Evolutionary conservation across 2,113 vertebrate species (phyloP).

Genomic region (Gymnocephalus cernua): DNA sequence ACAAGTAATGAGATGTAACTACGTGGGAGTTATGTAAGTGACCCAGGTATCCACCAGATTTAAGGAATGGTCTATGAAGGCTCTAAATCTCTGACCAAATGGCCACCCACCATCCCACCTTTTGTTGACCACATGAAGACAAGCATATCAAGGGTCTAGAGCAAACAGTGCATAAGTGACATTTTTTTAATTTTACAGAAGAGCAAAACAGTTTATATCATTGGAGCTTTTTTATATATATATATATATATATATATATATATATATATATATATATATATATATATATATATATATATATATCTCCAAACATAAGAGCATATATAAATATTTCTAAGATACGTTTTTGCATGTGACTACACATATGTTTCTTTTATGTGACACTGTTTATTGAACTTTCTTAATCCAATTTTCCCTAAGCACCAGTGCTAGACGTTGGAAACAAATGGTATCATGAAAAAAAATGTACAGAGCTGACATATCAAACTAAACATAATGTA

Average conservation of each 20-base stretch:
- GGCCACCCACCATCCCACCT: conserved; percentile 78
- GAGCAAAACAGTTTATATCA: conserved; percentile 16
- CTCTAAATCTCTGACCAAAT: conserved; percentile 61
- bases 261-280: no score
- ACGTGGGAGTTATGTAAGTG: conserved; percentile 82
- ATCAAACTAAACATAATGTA: neutral
- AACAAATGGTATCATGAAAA: neutral
- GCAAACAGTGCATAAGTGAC: conserved; percentile 52
- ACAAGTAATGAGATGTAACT: conserved; percentile 81
- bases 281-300: no score
- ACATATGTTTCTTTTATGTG: neutral
- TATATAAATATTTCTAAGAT: neutral
- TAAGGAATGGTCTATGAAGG: conserved; percentile 73
- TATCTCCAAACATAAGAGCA: no score
- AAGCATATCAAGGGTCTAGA: conserved; percentile 37
- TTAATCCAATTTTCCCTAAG: neutral
- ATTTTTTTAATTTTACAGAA: conserved; percentile 40
- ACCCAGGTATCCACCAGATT: conserved; percentile 77
- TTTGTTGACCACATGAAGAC: conserved; percentile 80
- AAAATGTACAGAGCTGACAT: neutral
- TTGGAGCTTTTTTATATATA: neutral
- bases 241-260: no score
- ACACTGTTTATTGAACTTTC: neutral
- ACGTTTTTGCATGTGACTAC: neutral
- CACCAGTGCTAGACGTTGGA: neutral